phyloP scores from a whole-genome alignment of 2,797 vertebrate genomes.

The Aldrovandia affinis region DNA sequence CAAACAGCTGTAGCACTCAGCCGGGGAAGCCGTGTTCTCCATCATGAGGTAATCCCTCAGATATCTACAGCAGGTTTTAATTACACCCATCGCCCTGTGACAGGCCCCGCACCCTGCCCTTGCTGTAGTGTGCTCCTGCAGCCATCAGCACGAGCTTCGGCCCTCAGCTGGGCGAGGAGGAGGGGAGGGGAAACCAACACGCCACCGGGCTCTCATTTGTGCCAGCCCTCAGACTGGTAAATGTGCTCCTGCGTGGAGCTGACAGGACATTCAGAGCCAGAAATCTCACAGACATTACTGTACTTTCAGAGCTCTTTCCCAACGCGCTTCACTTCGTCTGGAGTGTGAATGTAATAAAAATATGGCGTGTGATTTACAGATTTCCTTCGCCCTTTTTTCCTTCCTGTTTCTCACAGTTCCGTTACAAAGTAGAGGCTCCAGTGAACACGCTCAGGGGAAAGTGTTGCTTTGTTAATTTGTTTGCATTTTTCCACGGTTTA shows the following conservation, averaged over 20 bases:
- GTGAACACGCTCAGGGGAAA: no score
- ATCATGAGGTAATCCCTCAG: constrained; percentile 70
- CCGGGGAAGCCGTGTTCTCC: constrained; percentile 70
- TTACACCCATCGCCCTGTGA: constrained; percentile 66
- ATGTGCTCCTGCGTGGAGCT: not conserved
- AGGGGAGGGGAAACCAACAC: constrained; percentile 60
- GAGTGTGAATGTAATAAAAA: not conserved
- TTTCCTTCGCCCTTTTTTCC: no score
- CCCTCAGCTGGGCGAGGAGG: constrained; percentile 53
- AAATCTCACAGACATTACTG: not conserved
- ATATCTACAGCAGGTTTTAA: constrained; percentile 75
- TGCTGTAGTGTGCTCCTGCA: constrained; percentile 53
- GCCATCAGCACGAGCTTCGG: constrained; percentile 62
- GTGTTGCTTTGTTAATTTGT: no score
- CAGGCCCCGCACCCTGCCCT: constrained; percentile 54
- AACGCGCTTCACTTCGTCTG: not conserved
- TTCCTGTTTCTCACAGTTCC: no score
- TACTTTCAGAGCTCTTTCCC: not conserved
- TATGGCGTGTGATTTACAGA: no score
- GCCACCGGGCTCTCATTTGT: constrained; percentile 44
- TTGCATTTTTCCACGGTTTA: no score
- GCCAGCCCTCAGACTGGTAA: not conserved
- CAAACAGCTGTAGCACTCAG: constrained; percentile 67
- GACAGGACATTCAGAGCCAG: not conserved
- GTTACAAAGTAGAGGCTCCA: no score